phyloP scores from a whole-genome alignment of 2,888 invertebrate species.

The Cheilosia pagana region DNA sequence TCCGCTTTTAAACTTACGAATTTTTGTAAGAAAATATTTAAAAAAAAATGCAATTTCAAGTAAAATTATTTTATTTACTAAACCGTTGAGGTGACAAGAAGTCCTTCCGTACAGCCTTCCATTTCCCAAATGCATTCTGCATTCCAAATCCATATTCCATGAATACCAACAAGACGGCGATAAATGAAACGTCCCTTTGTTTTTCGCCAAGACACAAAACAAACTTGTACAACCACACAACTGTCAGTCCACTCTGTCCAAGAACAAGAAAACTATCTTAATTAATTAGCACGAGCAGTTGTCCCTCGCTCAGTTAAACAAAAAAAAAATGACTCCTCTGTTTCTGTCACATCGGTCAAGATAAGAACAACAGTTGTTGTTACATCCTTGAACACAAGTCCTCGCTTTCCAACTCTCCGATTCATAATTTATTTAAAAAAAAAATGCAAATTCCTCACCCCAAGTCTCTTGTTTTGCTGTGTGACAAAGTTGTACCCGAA shows the following conservation, averaged over 20 bases:
- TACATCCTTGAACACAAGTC: conserved; percentile 23
- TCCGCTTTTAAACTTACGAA: no score
- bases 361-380: conserved; percentile 59
- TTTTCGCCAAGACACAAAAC: neutral
- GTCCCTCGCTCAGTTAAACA: conserved; percentile 26
- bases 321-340: conserved; percentile 51
- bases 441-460: neutral
- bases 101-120: no score
- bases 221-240: neutral
- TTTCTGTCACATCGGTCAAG: conserved; percentile 58
- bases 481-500: conserved; percentile 8
- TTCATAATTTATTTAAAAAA: conserved; percentile 14
- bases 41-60: no score
- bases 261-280: conserved; percentile 30
- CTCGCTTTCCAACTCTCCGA: conserved; percentile 2
- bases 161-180: neutral
- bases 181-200: neutral
- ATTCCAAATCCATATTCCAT: neutral
- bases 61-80: no score
- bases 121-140: no score
- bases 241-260: conserved; percentile 20
- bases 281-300: conserved; percentile 64
- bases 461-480: conserved; percentile 14
- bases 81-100: no score
- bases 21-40: no score